phyloP scores from a whole-genome alignment of 2,113 vertebrate species.

The Zapus hudsonius region DNA sequence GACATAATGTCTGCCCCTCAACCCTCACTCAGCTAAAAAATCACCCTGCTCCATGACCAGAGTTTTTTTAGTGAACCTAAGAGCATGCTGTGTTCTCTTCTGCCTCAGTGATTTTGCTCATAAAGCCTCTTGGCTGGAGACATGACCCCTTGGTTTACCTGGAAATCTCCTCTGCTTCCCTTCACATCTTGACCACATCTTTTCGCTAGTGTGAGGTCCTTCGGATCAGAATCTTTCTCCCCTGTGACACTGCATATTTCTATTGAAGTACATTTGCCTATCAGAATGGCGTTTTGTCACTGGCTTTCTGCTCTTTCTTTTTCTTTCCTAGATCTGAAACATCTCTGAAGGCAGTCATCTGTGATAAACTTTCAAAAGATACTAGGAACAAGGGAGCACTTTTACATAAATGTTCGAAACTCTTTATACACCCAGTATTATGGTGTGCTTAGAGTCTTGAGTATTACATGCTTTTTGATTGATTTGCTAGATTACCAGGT shows the following conservation, averaged over 20 bases:
- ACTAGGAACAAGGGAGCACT: slow-evolving; percentile 44
- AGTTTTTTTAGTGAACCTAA: neutral
- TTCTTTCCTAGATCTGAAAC: neutral
- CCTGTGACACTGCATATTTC: neutral
- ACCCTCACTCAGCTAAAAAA: neutral
- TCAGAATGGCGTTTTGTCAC: neutral
- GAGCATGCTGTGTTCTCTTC: neutral
- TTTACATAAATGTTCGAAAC: slow-evolving; percentile 49
- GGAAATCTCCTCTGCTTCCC: neutral
- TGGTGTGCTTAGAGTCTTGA: slow-evolving; percentile 19
- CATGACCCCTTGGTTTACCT: neutral
- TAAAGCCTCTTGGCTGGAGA: neutral
- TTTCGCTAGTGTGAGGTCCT: neutral
- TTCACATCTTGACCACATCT: too few relatives aligned
- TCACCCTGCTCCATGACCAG: neutral
- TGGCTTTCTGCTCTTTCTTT: neutral
- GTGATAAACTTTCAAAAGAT: neutral
- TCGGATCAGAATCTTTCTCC: neutral
- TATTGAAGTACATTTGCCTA: neutral
- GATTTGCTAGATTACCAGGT: slow-evolving; percentile 70
- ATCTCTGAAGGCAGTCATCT: neutral
- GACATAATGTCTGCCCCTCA: neutral
- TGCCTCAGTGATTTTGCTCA: neutral
- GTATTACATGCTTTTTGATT: slow-evolving; percentile 66
- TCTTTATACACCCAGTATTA: slow-evolving; percentile 23